These are phyloP conservation scores for Rhinogobio ventralis DNA, from an alignment of 2,797 vertebrate species.

Conservation along the genomic window DNA sequence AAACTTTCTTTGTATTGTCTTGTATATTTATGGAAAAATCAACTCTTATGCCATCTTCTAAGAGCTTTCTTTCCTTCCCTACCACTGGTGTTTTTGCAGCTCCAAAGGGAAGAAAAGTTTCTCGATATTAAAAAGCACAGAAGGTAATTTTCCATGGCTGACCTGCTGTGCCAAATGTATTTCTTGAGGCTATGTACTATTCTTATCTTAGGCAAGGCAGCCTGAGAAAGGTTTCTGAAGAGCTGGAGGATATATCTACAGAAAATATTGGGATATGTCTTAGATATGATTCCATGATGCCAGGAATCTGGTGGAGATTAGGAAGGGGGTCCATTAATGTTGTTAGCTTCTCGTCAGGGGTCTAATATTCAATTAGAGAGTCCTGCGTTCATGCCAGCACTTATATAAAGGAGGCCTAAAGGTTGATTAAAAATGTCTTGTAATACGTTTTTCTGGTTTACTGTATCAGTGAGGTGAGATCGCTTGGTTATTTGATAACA, in stretches of 20 bases:
- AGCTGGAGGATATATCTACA: slow-evolving; percentile 49
- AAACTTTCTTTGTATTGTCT: background rate
- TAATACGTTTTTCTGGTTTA: slow-evolving; percentile 36
- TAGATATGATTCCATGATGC: slow-evolving; percentile 35
- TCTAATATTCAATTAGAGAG: slow-evolving; percentile 76
- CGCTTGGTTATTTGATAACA: background rate
- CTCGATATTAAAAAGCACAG: slow-evolving; percentile 51
- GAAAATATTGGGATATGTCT: slow-evolving; percentile 45
- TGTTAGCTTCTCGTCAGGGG: slow-evolving; percentile 68
- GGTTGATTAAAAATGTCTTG: slow-evolving; percentile 46
- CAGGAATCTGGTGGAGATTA: slow-evolving; percentile 59
- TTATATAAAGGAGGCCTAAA: slow-evolving; percentile 44
- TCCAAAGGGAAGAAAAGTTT: slow-evolving; percentile 40
- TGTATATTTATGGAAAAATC: background rate
- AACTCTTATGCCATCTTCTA: slow-evolving; percentile 5
- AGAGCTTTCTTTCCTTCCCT: slow-evolving; percentile 13
- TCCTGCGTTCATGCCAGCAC: slow-evolving; percentile 61
- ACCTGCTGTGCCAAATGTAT: slow-evolving; percentile 57
- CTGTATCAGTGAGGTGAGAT: slow-evolving; percentile 27
- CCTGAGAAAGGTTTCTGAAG: slow-evolving; percentile 39
- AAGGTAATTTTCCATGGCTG: slow-evolving; percentile 52
- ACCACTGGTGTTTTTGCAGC: slow-evolving; percentile 13
- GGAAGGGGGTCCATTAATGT: slow-evolving; percentile 55
- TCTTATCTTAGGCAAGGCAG: slow-evolving; percentile 51
- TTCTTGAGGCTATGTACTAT: slow-evolving; percentile 56